phyloP scores from a whole-genome alignment of 1,140 invertebrate genomes.

The Achroia grisella region DNA sequence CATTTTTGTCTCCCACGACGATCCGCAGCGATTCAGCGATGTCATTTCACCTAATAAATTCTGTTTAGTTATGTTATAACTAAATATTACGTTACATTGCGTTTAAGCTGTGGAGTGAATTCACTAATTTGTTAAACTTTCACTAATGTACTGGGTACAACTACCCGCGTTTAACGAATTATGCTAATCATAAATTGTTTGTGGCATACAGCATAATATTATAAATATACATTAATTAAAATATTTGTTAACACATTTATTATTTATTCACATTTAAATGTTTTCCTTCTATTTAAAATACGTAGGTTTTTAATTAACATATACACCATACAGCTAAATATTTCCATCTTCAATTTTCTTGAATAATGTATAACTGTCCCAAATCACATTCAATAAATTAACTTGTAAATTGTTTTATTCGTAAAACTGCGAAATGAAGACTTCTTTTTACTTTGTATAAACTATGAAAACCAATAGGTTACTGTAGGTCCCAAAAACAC shows the following conservation, averaged over 20 bases:
- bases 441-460: too few species aligned
- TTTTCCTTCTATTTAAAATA: background rate
- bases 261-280: too few species aligned
- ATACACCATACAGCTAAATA: background rate
- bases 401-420: too few species aligned
- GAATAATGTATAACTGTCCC: too few species aligned
- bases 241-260: too few species aligned
- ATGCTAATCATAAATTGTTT: background rate
- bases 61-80: constrained; percentile 16
- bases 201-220: too few species aligned
- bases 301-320: background rate
- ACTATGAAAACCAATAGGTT: too few species aligned
- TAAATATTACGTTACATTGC: constrained; percentile 6
- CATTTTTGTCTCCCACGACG: constrained; percentile 55
- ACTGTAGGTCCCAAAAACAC: too few species aligned
- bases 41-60: constrained; percentile 34
- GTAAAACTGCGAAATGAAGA: too few species aligned
- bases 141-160: constrained; percentile 3
- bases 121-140: constrained; percentile 11
- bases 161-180: background rate
- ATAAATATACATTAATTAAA: too few species aligned
- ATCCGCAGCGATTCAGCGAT: constrained; percentile 13
- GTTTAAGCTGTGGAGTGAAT: background rate
- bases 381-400: too few species aligned
- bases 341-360: background rate